Conservation (phyloP, 1,140 invertebrate species). For the Episyrphus balteatus region DNA sequence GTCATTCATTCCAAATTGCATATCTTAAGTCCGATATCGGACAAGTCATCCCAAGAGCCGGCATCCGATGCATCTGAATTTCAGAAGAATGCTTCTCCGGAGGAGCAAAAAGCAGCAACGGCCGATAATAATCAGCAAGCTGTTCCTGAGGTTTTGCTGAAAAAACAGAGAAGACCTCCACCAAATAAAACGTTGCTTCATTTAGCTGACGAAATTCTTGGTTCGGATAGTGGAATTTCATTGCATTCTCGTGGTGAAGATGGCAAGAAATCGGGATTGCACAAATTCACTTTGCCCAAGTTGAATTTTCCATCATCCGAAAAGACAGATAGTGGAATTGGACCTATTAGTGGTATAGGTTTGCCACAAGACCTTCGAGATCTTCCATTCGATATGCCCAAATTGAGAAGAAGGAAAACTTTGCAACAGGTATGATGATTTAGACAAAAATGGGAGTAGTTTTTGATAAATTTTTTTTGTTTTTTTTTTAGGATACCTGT, state of each 20-base stretch:
- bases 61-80: conserved; percentile 65
- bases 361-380: conserved; percentile 50
- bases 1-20: conserved; percentile 62
- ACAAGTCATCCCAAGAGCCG: conserved; percentile 80
- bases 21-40: conserved; percentile 78
- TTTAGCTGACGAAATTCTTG: conserved; percentile 62
- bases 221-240: conserved; percentile 76
- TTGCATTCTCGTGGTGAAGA: conserved; percentile 61
- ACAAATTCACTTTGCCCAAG: conserved; percentile 45
- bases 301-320: conserved; percentile 38
- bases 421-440: conserved; percentile 12
- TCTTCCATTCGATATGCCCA: conserved; percentile 84
- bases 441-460: background rate
- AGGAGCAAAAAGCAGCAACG: conserved; percentile 39
- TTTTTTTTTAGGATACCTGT: conserved; percentile 44
- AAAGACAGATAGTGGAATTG: conserved; percentile 36
- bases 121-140: conserved; percentile 1
- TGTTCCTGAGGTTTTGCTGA: conserved; percentile 8
- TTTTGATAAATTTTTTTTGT: conserved; percentile 9
- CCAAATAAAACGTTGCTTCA: conserved; percentile 69
- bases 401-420: conserved; percentile 59
- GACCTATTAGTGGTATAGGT: conserved; percentile 13
- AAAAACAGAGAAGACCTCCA: conserved; percentile 46
- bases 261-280: conserved; percentile 50
- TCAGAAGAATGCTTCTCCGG: conserved; percentile 58